Conservation (phyloP, 1,140 invertebrate species). For the Limonius californicus region DNA sequence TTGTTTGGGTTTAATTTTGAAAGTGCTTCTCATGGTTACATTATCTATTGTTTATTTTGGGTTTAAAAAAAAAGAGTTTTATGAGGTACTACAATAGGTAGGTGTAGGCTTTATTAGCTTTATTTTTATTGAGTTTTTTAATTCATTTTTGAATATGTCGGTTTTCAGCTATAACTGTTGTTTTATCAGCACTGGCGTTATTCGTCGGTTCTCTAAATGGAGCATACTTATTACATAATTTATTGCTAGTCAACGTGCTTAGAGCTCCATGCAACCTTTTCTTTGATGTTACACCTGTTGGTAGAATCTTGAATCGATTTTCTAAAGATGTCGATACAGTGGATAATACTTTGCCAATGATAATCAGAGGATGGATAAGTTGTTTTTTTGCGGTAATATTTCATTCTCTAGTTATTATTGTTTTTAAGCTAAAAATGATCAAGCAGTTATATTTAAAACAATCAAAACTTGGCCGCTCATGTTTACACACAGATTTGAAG, state of each 20-base stretch:
- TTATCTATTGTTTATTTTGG: too few relatives aligned
- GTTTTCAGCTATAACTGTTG: slow-evolving; percentile 60
- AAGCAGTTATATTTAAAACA: not conserved
- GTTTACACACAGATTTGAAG: not conserved
- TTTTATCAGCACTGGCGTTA: slow-evolving; percentile 65
- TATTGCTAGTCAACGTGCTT: slow-evolving; percentile 71
- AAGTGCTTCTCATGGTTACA: too few relatives aligned
- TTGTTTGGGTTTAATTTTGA: too few relatives aligned
- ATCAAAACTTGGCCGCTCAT: not conserved
- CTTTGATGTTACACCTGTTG: slow-evolving; percentile 83
- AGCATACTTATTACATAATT: slow-evolving; percentile 67
- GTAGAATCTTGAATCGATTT: slow-evolving; percentile 82
- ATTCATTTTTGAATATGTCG: too few relatives aligned
- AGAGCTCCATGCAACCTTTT: slow-evolving; percentile 66
- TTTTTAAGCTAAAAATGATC: too few relatives aligned
- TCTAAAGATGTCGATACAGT: slow-evolving; percentile 68
- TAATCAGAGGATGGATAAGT: slow-evolving; percentile 67
- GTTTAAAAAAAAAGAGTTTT: too few relatives aligned
- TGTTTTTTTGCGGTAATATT: slow-evolving; percentile 69
- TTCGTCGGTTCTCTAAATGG: slow-evolving; percentile 69
- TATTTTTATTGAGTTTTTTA: too few relatives aligned
- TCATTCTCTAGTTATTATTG: too few relatives aligned
- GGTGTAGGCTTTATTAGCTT: too few relatives aligned
- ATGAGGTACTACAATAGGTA: too few relatives aligned
- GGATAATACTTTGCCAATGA: slow-evolving; percentile 65